A percentile compares a stretch with the other conserved stretches of the same genome.
Evolutionary conservation across 1,140 invertebrate genomes (phyloP).

Genomic region (Temnothorax curvispinosus): DNA sequence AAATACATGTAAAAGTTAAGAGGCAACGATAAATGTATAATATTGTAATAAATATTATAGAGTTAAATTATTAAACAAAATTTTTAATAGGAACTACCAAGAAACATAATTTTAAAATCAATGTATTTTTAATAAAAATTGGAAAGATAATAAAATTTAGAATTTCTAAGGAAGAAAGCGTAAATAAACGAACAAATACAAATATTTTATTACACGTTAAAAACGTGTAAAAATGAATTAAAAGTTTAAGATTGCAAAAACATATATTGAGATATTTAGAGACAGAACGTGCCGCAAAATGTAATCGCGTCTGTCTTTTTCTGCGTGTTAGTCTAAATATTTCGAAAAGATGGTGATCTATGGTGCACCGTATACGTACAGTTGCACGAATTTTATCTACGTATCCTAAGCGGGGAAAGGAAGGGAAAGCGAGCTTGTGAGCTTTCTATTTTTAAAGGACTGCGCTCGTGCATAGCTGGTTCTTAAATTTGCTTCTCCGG

Average conservation of each 20-base stretch:
- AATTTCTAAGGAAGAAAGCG: background rate
- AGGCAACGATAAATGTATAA: background rate
- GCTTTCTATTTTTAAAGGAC: conserved; percentile 71
- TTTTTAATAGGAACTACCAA: background rate
- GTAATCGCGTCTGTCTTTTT: background rate
- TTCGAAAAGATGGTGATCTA: conserved; percentile 27
- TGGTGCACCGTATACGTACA: background rate
- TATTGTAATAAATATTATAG: background rate
- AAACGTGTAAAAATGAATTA: background rate
- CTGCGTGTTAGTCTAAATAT: conserved; percentile 22
- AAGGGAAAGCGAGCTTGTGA: conserved; percentile 1
- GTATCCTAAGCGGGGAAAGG: conserved; percentile 16
- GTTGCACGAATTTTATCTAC: conserved; percentile 62
- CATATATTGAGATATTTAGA: too few species aligned
- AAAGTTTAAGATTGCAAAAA: background rate
- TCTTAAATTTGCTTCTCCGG: conserved; percentile 16
- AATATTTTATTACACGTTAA: background rate
- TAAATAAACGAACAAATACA: background rate
- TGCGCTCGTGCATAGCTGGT: conserved; percentile 44
- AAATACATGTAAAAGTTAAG: background rate
- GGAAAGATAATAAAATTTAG: background rate
- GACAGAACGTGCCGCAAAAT: background rate
- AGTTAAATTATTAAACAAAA: background rate
- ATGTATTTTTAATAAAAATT: background rate
- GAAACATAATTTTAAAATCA: background rate